These are phyloP conservation scores for Halictus rubicundus DNA, from an alignment of 1,140 invertebrate species.

Conservation along the genomic window DNA sequence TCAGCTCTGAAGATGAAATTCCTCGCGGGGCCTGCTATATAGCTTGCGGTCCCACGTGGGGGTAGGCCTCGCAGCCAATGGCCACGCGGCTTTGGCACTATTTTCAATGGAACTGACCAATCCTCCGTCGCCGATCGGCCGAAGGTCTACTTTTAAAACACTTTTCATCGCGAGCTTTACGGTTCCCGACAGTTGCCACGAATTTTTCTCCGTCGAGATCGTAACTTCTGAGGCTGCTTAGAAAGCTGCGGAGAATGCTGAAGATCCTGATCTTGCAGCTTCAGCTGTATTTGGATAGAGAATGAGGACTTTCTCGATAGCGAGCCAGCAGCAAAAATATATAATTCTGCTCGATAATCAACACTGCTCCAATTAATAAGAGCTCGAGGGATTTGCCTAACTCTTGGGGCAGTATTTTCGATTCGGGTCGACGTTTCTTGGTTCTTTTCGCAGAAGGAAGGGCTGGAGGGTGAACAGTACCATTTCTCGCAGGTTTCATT, in stretches of 20 bases:
- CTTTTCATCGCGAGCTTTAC: conserved; percentile 44
- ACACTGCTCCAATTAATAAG: too few relatives aligned
- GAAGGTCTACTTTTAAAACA: conserved; percentile 48
- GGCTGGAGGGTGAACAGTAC: background rate
- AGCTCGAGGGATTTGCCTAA: too few relatives aligned
- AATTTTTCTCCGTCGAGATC: too few relatives aligned
- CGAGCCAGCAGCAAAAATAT: too few relatives aligned
- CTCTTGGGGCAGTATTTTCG: too few relatives aligned
- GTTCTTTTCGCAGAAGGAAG: background rate
- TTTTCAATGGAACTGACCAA: conserved; percentile 74
- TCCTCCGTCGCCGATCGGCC: conserved; percentile 29
- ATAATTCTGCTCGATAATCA: too few relatives aligned
- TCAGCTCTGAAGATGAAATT: conserved; percentile 80
- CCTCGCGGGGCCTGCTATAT: conserved; percentile 78
- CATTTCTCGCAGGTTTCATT: background rate
- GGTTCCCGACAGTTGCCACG: background rate
- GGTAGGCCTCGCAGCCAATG: conserved; percentile 74
- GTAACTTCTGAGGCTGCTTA: too few relatives aligned
- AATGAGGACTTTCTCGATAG: too few relatives aligned
- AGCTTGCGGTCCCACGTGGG: conserved; percentile 73
- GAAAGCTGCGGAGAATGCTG: too few relatives aligned
- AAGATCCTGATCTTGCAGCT: too few relatives aligned
- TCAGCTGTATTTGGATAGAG: too few relatives aligned
- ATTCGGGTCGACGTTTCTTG: too few relatives aligned
- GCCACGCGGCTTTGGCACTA: conserved; percentile 68